Base-by-base conservation (phyloP, 92 coral and sea anemone species). In the Palythoa grandiflora region DNA sequence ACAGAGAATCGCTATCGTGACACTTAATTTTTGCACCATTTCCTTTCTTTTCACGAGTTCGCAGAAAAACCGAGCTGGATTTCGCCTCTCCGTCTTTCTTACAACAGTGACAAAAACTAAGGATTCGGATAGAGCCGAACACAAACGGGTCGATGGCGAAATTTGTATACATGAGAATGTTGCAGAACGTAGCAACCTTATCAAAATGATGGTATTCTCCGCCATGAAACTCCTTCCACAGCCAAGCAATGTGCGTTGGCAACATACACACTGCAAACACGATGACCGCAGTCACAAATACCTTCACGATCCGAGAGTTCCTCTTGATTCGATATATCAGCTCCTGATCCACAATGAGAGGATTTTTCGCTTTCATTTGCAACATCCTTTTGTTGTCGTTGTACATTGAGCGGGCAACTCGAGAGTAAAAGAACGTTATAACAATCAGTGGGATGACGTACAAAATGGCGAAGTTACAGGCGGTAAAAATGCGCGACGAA, bases 61-160 rank as follows among this genome's bases (percentile, higher is more conserved):
- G 39, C 57, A 81, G 51, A 65, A 53, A 7, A 81, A 81, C 36
- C 55, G 86, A 81, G 20, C 75, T 21, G 9, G 20, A 14, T 17
- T 12, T 21, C n/a, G 6, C 11, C 11, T 19, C 50, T 70, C 13
- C 3, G 5, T 81, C 47, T n/a, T 44, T 14, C 40, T 81, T 81
- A 52, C 65, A 65, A 36, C 75, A 81, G 28, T 81, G 66, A 1
- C 38, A 3, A 63, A 63, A 10, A 71, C 14, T 11, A 55, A 65
- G 20, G 20, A 81, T 66, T 65, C 86, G 86, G 59, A 93, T 87
- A 6, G 93, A 95, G 8, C 99, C 98, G 61, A 97, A 91, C 3
- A 97, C 91, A 39, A 97, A 93, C 6, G 99, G 99, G 66, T 97
- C 90, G 40, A 97, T 79, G 63, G 93, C 96, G 79, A 96, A 92